Evolutionary conservation across 2,888 invertebrate species (phyloP).

Genomic region (Apamea anceps): DNA sequence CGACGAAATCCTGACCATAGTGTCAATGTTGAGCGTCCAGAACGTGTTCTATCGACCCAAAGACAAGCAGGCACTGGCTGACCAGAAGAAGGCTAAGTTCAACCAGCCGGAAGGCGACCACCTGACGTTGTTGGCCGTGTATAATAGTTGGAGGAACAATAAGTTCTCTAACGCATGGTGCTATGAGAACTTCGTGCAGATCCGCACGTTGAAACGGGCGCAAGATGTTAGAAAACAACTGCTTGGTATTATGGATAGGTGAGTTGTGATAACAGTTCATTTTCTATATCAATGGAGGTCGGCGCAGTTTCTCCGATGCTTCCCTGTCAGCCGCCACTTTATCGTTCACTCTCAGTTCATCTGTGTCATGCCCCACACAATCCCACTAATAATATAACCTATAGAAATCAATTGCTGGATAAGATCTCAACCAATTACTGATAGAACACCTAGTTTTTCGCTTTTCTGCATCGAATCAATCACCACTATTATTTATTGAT

Average conservation of each 20-base stretch:
- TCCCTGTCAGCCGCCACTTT: background rate
- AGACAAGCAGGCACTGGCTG: constrained; percentile 98
- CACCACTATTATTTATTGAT: background rate
- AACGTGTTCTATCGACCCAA: constrained; percentile 98
- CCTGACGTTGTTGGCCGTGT: constrained; percentile 98
- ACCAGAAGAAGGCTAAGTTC: constrained; percentile 99
- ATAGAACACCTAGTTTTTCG: background rate
- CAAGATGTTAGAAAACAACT: constrained; percentile 99
- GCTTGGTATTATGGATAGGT: constrained; percentile 99
- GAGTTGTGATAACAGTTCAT: constrained; percentile 49
- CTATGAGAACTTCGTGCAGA: constrained; percentile 99
- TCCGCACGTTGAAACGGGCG: constrained; percentile 98
- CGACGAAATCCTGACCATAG: constrained; percentile 99
- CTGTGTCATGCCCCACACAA: background rate
- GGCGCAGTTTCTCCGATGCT: background rate
- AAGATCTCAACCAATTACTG: background rate
- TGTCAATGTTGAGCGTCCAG: constrained; percentile 99
- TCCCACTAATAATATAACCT: background rate
- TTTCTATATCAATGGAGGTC: background rate
- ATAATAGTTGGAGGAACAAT: constrained; percentile 99
- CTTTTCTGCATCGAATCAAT: background rate
- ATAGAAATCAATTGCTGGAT: background rate
- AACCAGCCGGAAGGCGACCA: constrained; percentile 99
- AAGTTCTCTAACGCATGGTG: constrained; percentile 99
- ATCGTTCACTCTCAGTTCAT: background rate